Evolutionary conservation across 2,113 vertebrate species (phyloP).

Genomic region (Lasiurus borealis): DNA sequence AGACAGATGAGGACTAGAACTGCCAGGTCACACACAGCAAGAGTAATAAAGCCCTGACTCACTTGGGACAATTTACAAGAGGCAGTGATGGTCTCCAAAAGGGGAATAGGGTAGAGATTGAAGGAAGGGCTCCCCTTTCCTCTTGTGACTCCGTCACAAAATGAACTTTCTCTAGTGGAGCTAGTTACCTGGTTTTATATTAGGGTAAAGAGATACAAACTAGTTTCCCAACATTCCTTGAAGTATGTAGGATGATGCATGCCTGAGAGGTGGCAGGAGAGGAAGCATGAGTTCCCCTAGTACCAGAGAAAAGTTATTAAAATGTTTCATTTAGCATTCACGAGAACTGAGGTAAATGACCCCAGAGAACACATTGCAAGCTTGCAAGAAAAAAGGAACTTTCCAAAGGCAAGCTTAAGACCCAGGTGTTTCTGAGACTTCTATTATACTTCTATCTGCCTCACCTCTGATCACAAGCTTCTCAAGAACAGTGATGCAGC

Average conservation of each 20-base stretch:
- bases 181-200: neutral
- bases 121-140: neutral
- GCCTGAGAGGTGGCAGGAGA: neutral
- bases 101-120: neutral
- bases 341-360: neutral
- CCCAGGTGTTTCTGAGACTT: neutral
- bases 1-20: neutral
- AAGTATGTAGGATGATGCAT: neutral
- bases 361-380: neutral
- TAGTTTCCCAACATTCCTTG: neutral
- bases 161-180: neutral
- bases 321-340: neutral
- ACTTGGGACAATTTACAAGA: neutral
- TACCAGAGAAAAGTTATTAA: neutral
- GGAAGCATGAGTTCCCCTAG: neutral
- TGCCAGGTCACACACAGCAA: neutral
- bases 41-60: neutral
- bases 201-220: neutral
- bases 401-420: neutral
- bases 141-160: neutral
- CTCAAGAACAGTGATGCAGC: neutral
- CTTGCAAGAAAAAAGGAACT: constrained; percentile 7
- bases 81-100: neutral
- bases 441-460: neutral
- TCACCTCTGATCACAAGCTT: neutral